phyloP scores from a whole-genome alignment of 2,113 vertebrate genomes.

The Tachysurus vachellii region DNA sequence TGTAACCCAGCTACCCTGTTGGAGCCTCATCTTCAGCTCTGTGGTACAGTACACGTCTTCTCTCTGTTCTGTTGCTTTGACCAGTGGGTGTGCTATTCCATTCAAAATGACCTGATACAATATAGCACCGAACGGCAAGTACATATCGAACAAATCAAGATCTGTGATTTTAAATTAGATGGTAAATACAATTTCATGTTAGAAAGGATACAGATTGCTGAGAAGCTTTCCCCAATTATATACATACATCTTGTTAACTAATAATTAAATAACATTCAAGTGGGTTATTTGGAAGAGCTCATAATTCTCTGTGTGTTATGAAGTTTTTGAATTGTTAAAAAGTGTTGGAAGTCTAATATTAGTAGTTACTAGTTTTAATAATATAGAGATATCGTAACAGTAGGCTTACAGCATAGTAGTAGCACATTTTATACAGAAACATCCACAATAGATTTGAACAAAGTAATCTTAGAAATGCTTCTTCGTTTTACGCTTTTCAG shows the following conservation, averaged over 20 bases:
- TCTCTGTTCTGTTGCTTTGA: conserved; percentile 33
- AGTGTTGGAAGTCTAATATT: background rate
- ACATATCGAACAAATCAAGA: background rate
- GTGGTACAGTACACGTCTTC: conserved; percentile 67
- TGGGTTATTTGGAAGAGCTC: background rate
- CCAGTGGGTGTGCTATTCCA: conserved; percentile 32
- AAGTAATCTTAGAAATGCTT: background rate
- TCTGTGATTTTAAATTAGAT: background rate
- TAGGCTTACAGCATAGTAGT: background rate
- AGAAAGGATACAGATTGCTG: background rate
- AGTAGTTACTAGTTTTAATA: no score
- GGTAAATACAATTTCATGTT: background rate
- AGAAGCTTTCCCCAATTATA: background rate
- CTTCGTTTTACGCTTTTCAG: background rate
- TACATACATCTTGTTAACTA: background rate
- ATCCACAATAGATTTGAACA: background rate
- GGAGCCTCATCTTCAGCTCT: conserved; percentile 59
- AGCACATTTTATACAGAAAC: background rate
- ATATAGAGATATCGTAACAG: background rate
- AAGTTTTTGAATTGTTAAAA: background rate
- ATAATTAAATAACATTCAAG: background rate
- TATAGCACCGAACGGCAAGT: conserved; percentile 41
- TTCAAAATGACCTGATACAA: conserved; percentile 34
- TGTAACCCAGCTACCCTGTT: conserved; percentile 55
- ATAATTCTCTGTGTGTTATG: background rate